These are phyloP conservation scores for Aptenodytes patagonicus DNA, from an alignment of 2,113 vertebrate genomes.

Conservation along the genomic window DNA sequence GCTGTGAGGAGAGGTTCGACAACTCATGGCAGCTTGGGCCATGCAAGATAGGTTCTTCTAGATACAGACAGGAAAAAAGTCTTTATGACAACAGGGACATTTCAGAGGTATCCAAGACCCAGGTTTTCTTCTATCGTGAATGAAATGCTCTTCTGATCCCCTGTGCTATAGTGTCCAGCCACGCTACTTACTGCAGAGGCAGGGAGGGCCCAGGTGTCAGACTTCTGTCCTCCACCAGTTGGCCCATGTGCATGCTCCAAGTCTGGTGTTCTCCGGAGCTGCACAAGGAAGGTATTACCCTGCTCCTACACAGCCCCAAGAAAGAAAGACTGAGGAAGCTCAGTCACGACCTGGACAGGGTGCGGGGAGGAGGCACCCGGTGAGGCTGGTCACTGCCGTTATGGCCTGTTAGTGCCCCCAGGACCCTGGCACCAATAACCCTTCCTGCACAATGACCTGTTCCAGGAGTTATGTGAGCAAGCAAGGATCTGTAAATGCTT, in stretches of 20 bases:
- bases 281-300: neutral
- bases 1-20: neutral
- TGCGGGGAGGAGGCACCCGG: neutral
- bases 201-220: neutral
- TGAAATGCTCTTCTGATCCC: neutral
- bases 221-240: neutral
- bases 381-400: neutral
- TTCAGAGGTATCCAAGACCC: neutral
- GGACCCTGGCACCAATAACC: neutral
- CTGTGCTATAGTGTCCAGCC: neutral
- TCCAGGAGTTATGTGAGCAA: neutral
- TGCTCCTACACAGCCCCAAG: neutral
- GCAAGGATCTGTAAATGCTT: neutral
- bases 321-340: neutral
- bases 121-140: neutral
- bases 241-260: neutral
- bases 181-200: neutral
- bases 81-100: neutral
- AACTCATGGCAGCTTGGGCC: neutral
- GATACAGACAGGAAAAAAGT: neutral
- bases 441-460: neutral
- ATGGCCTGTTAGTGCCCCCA: neutral
- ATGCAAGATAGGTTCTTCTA: neutral
- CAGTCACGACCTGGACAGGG: neutral
- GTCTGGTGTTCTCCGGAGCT: neutral